These are phyloP conservation scores for Dusona sp. DNA, from an alignment of 2,888 invertebrate genomes.

Conservation along the genomic window DNA sequence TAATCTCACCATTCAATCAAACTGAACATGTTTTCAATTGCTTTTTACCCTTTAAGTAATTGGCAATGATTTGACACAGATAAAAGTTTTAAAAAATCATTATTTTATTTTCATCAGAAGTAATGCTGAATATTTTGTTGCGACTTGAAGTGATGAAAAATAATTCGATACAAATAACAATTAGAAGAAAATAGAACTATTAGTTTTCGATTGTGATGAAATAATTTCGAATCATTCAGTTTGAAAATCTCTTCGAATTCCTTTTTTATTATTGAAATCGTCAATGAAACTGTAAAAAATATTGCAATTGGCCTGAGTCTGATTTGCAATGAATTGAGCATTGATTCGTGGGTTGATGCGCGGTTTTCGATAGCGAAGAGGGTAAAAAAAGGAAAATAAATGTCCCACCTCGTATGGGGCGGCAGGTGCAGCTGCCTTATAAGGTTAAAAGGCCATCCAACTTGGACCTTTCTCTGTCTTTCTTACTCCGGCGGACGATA, in stretches of 20 bases:
- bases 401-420: conserved; percentile 73
- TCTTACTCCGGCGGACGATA: conserved; percentile 72
- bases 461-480: conserved; percentile 76
- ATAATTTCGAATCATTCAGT: not conserved
- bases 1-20: too few relatives aligned
- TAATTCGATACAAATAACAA: not conserved
- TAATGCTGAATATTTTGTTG: not conserved
- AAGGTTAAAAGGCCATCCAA: conserved; percentile 81
- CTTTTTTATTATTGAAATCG: not conserved
- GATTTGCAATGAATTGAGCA: conserved; percentile 48
- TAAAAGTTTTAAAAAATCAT: too few relatives aligned
- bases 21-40: too few relatives aligned
- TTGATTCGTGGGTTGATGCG: conserved; percentile 72
- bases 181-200: not conserved
- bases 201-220: not conserved
- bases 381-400: conserved; percentile 51
- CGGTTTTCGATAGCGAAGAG: conserved; percentile 49
- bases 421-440: conserved; percentile 81
- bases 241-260: not conserved
- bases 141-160: not conserved
- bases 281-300: not conserved
- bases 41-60: too few relatives aligned
- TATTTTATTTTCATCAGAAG: too few relatives aligned
- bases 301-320: not conserved
- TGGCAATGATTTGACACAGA: too few relatives aligned